These are phyloP conservation scores for Lamellibrachia satsuma DNA, from an alignment of 2,888 invertebrate species.

Conservation along the genomic window DNA sequence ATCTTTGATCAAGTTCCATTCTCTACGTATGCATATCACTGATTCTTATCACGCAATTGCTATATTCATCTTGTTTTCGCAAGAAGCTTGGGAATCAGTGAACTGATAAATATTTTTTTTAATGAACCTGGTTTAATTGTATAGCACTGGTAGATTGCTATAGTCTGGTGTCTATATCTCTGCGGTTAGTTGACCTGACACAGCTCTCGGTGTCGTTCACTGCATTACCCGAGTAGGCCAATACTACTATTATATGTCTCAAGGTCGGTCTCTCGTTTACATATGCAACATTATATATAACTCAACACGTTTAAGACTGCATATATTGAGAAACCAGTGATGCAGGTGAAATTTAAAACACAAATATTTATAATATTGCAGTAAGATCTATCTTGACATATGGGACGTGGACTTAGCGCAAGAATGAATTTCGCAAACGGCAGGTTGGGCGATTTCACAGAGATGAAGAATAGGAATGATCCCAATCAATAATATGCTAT, in stretches of 20 bases:
- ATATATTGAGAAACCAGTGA: too few relatives aligned
- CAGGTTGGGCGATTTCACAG: too few relatives aligned
- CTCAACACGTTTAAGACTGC: too few relatives aligned
- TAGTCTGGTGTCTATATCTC: not conserved
- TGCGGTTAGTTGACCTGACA: not conserved
- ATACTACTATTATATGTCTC: not conserved
- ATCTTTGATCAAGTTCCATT: not conserved
- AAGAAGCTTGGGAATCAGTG: too few relatives aligned
- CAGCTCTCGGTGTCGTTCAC: not conserved
- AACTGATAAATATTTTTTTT: not conserved
- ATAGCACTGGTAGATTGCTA: not conserved
- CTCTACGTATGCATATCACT: not conserved
- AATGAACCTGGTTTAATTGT: not conserved
- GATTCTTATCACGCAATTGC: not conserved
- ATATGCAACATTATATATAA: not conserved
- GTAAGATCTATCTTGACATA: too few relatives aligned
- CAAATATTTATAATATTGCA: not conserved
- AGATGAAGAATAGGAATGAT: too few relatives aligned
- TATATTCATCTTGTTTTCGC: not conserved
- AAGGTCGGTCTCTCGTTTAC: not conserved
- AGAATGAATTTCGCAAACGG: not conserved
- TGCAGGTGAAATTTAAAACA: not conserved
- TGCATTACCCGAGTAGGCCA: not conserved
- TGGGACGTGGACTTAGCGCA: too few relatives aligned
- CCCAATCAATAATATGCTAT: too few relatives aligned